Evolutionary conservation across 1,140 invertebrate species (phyloP).

Genomic region (Belonocnema kinseyi): DNA sequence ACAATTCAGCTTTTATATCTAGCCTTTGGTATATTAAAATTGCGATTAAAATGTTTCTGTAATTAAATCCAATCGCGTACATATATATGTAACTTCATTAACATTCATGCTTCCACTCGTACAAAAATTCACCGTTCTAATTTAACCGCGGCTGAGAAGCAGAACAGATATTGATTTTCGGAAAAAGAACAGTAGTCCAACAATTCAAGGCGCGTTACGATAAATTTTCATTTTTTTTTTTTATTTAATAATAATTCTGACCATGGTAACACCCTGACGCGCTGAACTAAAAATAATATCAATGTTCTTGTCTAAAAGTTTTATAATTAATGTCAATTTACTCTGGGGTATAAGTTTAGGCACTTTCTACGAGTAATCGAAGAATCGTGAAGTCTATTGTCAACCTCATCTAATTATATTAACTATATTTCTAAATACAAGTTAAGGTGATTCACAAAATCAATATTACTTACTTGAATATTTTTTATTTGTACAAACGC

Average conservation of each 20-base stretch:
- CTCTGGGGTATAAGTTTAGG: conserved; percentile 67
- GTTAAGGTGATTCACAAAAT: conserved; percentile 32
- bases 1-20: conserved; percentile 31
- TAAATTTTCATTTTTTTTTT: conserved; percentile 31
- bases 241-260: conserved; percentile 50
- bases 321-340: conserved; percentile 45
- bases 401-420: not conserved
- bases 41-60: conserved; percentile 48
- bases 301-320: conserved; percentile 49
- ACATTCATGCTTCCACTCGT: conserved; percentile 32
- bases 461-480: not conserved
- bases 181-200: not conserved
- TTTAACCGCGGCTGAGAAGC: conserved; percentile 32
- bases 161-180: conserved; percentile 32
- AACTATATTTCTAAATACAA: not conserved
- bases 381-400: conserved; percentile 35
- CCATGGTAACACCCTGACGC: conserved; percentile 59
- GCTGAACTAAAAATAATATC: conserved; percentile 55
- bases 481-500: not conserved
- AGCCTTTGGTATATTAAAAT: conserved; percentile 35
- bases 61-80: conserved; percentile 59
- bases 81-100: conserved; percentile 37
- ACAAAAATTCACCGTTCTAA: conserved; percentile 38
- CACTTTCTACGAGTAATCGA: conserved; percentile 72
- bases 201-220: conserved; percentile 36